These are phyloP conservation scores for Carollia perspicillata DNA, from an alignment of 2,113 vertebrate species.

Conservation along the genomic window DNA sequence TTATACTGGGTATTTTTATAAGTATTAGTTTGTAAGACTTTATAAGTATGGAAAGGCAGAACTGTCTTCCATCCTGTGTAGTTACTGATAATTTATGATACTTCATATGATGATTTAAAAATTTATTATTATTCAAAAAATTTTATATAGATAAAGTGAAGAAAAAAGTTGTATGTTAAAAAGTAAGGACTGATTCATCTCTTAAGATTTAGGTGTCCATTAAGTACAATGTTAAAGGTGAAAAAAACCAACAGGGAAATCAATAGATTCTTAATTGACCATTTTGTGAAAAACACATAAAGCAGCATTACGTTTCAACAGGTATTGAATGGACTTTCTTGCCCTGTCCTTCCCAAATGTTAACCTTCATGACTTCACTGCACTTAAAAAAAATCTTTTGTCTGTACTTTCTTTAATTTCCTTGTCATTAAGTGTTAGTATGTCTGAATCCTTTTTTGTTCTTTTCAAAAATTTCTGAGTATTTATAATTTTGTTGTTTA, in stretches of 20 bases:
- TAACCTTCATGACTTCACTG: constrained; percentile 26
- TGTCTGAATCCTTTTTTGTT: constrained; percentile 46
- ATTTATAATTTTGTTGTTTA: constrained; percentile 58
- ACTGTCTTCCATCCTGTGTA: neutral
- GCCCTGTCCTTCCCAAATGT: constrained; percentile 1
- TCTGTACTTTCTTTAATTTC: constrained; percentile 49
- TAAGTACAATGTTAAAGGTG: neutral
- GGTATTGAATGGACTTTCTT: constrained; percentile 33
- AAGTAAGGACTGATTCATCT: neutral
- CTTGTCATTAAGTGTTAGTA: constrained; percentile 45
- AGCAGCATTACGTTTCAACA: constrained; percentile 21
- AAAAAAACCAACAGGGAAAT: neutral
- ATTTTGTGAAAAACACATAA: constrained; percentile 35
- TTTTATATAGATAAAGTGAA: neutral
- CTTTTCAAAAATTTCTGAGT: constrained; percentile 51
- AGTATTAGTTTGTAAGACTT: neutral
- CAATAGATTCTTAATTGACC: neutral
- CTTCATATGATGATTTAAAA: neutral
- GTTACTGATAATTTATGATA: neutral
- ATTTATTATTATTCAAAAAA: neutral
- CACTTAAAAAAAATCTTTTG: constrained; percentile 33
- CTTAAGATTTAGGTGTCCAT: neutral
- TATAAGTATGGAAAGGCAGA: neutral
- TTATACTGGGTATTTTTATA: neutral
- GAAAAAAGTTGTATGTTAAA: neutral